These are phyloP conservation scores for Galerucella pusilla DNA, from an alignment of 2,888 invertebrate genomes.

Conservation along the genomic window DNA sequence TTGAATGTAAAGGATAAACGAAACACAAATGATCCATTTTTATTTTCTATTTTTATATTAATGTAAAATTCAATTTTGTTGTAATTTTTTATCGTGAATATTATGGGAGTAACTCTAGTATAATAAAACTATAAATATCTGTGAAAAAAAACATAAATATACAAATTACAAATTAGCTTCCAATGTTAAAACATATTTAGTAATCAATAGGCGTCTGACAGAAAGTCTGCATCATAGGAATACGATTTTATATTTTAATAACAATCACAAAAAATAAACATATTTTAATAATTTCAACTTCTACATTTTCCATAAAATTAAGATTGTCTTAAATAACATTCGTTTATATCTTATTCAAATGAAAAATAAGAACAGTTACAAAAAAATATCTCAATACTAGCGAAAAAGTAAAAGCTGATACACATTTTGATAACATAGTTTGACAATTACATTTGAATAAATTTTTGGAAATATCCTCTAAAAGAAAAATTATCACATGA, in stretches of 20 bases:
- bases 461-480: background rate
- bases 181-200: background rate
- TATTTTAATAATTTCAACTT: background rate
- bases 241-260: background rate
- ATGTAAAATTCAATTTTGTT: constrained; percentile 23
- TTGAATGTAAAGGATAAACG: background rate
- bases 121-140: constrained; percentile 30
- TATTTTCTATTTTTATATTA: constrained; percentile 20
- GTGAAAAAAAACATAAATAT: constrained; percentile 23
- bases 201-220: background rate
- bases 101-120: constrained; percentile 28
- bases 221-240: constrained; percentile 8
- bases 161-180: constrained; percentile 24
- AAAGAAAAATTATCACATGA: constrained; percentile 9
- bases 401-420: background rate
- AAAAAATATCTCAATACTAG: constrained; percentile 1
- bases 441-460: constrained; percentile 6
- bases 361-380: background rate
- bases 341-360: background rate
- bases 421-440: background rate
- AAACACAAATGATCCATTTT: background rate
- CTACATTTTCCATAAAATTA: background rate
- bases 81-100: constrained; percentile 12
- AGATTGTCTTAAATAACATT: constrained; percentile 1
- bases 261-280: constrained; percentile 5